Conservation (phyloP, 2,888 invertebrate species). For the Ptilodon capucinus region DNA sequence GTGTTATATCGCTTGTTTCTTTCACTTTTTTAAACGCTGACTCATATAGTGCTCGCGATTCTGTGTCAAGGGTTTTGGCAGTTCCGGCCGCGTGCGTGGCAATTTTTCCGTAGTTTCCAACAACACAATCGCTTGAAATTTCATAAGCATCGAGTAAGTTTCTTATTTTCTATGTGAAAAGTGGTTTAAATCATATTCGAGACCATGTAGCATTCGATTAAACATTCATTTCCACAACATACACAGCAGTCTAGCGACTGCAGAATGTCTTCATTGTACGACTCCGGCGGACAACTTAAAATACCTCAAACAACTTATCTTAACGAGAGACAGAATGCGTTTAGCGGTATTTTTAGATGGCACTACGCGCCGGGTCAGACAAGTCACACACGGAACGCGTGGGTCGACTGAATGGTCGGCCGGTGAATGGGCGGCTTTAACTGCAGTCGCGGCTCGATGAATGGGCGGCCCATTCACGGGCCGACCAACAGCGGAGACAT, state of each 20-base stretch:
- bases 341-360: slow-evolving; percentile 35
- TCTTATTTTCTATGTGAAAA: no score
- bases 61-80: slow-evolving; percentile 19
- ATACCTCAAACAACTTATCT: slow-evolving; percentile 11
- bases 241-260: neutral
- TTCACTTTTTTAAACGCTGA: slow-evolving; percentile 16
- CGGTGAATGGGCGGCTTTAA: slow-evolving; percentile 52
- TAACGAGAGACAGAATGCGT: slow-evolving; percentile 19
- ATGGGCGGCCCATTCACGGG: slow-evolving; percentile 48
- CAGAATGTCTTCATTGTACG: slow-evolving; percentile 1
- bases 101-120: neutral
- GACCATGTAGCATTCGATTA: no score
- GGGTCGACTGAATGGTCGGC: slow-evolving; percentile 42
- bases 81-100: slow-evolving; percentile 13
- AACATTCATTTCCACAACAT: neutral
- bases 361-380: slow-evolving; percentile 31
- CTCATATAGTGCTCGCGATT: slow-evolving; percentile 10
- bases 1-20: slow-evolving; percentile 26
- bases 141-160: neutral
- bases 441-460: slow-evolving; percentile 33
- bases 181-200: no score
- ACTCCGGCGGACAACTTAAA: neutral
- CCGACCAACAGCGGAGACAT: slow-evolving; percentile 28
- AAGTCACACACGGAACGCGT: slow-evolving; percentile 44
- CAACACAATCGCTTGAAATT: neutral